Percentiles rank a stretch among this genome's conserved stretches.
Evolutionary conservation across 1,140 invertebrate genomes (phyloP).

Genomic region (Trachymyrmex cornetzi): DNA sequence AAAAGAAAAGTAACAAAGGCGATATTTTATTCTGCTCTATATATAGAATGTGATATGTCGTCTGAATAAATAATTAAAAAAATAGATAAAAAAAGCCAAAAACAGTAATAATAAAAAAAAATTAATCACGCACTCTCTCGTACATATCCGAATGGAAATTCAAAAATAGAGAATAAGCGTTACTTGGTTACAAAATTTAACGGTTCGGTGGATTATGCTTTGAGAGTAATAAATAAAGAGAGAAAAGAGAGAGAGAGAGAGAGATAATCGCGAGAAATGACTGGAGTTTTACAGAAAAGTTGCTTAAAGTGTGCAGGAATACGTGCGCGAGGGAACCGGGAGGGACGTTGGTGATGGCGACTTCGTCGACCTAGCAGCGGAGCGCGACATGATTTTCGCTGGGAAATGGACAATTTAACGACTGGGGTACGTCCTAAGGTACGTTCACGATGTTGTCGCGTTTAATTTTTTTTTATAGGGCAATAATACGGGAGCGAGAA

Average conservation of each 20-base stretch:
- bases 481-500: background rate
- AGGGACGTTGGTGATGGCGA: slow-evolving; percentile 65
- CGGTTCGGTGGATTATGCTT: background rate
- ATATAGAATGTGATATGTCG: background rate
- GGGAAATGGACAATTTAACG: slow-evolving; percentile 57
- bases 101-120: background rate
- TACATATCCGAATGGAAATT: background rate
- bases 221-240: background rate
- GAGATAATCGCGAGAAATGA: slow-evolving; percentile 1
- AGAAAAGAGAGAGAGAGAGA: slow-evolving; percentile 3
- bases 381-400: slow-evolving; percentile 61
- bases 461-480: slow-evolving; percentile 7
- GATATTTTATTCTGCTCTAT: slow-evolving; percentile 23
- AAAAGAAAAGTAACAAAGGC: slow-evolving; percentile 12
- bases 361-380: slow-evolving; percentile 63
- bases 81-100: background rate
- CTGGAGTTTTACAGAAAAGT: slow-evolving; percentile 59
- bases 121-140: slow-evolving; percentile 12
- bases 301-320: slow-evolving; percentile 77
- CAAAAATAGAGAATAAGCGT: background rate
- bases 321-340: slow-evolving; percentile 68
- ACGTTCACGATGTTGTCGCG: slow-evolving; percentile 45
- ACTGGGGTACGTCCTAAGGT: slow-evolving; percentile 51
- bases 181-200: slow-evolving; percentile 22
- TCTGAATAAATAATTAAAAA: slow-evolving; percentile 3